Evolutionary conservation across 2,888 invertebrate genomes (phyloP).

Genomic region (Chrysomela aeneicollis): DNA sequence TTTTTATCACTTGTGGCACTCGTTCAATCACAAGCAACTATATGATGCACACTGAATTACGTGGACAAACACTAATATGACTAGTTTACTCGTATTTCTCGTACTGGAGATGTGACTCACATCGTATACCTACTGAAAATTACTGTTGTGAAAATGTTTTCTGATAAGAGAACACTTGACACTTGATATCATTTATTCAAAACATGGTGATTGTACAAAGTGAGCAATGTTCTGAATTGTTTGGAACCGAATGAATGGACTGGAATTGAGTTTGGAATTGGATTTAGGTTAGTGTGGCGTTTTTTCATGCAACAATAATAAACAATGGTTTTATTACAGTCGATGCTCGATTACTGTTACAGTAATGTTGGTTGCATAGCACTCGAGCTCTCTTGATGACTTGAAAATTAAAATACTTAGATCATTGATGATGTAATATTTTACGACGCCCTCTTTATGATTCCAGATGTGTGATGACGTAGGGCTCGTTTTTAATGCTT

Average conservation of each 20-base stretch:
- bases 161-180: slow-evolving; percentile 1
- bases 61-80: neutral
- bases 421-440: no score
- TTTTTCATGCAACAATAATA: neutral
- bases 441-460: no score
- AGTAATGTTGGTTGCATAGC: neutral
- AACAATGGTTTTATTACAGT: neutral
- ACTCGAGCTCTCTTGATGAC: no score
- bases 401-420: no score
- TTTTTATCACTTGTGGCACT: neutral
- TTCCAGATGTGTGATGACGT: no score
- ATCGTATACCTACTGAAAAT: neutral
- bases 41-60: neutral
- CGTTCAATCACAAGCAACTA: neutral
- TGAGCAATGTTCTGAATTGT: neutral
- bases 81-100: neutral
- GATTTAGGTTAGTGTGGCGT: neutral
- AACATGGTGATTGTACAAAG: neutral
- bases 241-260: neutral
- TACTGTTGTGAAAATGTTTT: no score
- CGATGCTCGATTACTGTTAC: neutral
- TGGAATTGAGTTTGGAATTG: neutral
- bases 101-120: neutral
- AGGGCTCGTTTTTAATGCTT: no score
- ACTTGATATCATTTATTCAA: neutral